Percentiles rank a stretch among this genome's conserved stretches.
These are phyloP conservation scores for Trichacis sp. DNA, from an alignment of 2,888 invertebrate species.

Conservation along the genomic window DNA sequence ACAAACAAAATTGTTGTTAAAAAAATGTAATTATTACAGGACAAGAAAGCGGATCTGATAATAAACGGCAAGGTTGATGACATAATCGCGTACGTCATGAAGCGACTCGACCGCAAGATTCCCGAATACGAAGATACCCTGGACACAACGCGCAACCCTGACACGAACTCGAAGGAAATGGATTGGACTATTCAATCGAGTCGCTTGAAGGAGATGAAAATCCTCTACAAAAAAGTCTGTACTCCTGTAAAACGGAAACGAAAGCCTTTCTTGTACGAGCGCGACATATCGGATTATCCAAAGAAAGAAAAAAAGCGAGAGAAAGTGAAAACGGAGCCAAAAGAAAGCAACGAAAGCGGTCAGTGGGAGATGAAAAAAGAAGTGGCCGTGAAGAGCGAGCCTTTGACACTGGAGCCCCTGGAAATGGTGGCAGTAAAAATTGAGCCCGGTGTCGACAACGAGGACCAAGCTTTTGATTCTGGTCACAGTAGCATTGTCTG, in stretches of 20 bases:
- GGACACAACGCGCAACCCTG: conserved; percentile 77
- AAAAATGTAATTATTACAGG: no score
- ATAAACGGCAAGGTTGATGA: conserved; percentile 92
- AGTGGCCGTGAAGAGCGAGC: neutral
- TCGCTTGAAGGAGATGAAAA: conserved; percentile 75
- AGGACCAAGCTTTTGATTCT: conserved; percentile 23
- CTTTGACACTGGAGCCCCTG: neutral
- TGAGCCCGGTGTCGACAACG: conserved; percentile 14
- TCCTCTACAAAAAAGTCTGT: conserved; percentile 72
- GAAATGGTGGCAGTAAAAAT: conserved; percentile 12
- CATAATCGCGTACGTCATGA: conserved; percentile 81
- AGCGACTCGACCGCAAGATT: conserved; percentile 79
- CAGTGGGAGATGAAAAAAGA: conserved; percentile 8
- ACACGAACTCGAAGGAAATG: conserved; percentile 68
- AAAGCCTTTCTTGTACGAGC: conserved; percentile 64
- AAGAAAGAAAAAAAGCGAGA: conserved; percentile 38
- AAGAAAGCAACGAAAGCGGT: conserved; percentile 6
- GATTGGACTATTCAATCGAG: conserved; percentile 82
- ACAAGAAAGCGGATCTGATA: conserved; percentile 89
- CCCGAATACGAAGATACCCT: conserved; percentile 76
- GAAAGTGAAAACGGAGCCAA: conserved; percentile 20
- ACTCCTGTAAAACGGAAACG: conserved; percentile 67
- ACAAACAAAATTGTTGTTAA: no score
- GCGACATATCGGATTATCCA: conserved; percentile 40
- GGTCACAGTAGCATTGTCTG: conserved; percentile 36